Evolutionary conservation across 2,113 vertebrate species (phyloP).

Genomic region (Pseudopipra pipra): DNA sequence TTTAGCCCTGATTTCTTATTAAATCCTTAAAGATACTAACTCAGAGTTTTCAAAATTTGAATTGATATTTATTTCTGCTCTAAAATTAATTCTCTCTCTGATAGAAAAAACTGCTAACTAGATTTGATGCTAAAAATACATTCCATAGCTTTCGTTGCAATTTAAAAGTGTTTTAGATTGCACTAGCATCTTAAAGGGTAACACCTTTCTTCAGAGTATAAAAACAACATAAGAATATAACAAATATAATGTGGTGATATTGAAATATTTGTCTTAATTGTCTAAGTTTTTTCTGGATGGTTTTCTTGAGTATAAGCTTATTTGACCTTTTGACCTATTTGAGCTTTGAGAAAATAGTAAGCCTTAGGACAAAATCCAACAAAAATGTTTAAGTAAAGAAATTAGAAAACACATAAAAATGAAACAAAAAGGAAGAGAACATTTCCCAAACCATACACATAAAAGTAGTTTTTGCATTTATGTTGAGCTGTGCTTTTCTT

Average conservation of each 20-base stretch:
- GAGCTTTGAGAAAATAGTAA: background rate
- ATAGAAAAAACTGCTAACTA: background rate
- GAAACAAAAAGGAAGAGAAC: rapidly evolving
- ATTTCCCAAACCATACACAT: background rate
- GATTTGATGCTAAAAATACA: background rate
- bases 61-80: background rate
- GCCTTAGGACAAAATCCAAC: background rate
- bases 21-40: background rate
- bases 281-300: background rate
- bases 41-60: background rate
- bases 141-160: background rate
- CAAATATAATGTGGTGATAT: background rate
- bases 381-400: background rate
- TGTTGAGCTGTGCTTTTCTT: background rate
- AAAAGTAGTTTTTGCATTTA: background rate
- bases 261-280: background rate
- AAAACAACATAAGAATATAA: background rate
- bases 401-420: background rate
- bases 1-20: background rate
- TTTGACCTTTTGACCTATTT: background rate
- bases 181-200: background rate
- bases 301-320: background rate
- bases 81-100: background rate
- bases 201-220: background rate
- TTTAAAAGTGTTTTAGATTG: background rate